Evolutionary conservation across 2,888 invertebrate species (phyloP).

Genomic region (Synergus gifuensis): DNA sequence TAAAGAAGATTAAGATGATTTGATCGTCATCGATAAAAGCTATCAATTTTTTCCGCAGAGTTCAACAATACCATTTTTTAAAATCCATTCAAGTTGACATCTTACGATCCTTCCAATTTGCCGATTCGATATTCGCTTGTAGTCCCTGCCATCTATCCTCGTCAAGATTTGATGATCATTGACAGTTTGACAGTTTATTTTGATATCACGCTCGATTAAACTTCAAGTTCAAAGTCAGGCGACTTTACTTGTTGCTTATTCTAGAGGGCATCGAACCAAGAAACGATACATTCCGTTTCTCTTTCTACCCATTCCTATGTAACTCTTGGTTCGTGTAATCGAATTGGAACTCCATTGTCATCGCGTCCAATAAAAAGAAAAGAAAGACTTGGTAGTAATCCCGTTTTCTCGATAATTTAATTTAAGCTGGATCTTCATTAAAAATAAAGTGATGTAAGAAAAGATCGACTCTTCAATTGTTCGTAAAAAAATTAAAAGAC

Average conservation of each 20-base stretch:
- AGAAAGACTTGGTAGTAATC: not conserved
- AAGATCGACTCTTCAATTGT: not conserved
- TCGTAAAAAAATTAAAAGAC: not conserved
- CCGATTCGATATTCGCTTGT: not conserved
- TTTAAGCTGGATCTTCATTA: not conserved
- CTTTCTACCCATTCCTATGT: slow-evolving; percentile 32
- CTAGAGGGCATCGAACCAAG: slow-evolving; percentile 25
- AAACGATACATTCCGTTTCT: slow-evolving; percentile 37
- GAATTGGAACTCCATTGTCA: slow-evolving; percentile 36
- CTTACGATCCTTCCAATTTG: slow-evolving; percentile 5
- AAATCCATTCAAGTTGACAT: not conserved
- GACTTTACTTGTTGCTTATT: slow-evolving; percentile 23
- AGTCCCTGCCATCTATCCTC: slow-evolving; percentile 10
- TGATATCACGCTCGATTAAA: slow-evolving; percentile 30
- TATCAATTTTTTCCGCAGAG: not conserved
- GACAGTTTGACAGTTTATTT: slow-evolving; percentile 33
- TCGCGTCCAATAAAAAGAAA: not conserved
- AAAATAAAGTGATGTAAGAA: not conserved
- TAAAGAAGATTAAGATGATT: not conserved
- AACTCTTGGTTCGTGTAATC: slow-evolving; percentile 27
- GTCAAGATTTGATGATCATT: slow-evolving; percentile 31
- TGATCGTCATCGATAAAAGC: not conserved
- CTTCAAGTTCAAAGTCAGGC: slow-evolving; percentile 29
- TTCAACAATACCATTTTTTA: slow-evolving; percentile 21
- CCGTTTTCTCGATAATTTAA: slow-evolving; percentile 25